Conservation (phyloP, 2,113 vertebrate genomes). For the Chauna torquata region DNA sequence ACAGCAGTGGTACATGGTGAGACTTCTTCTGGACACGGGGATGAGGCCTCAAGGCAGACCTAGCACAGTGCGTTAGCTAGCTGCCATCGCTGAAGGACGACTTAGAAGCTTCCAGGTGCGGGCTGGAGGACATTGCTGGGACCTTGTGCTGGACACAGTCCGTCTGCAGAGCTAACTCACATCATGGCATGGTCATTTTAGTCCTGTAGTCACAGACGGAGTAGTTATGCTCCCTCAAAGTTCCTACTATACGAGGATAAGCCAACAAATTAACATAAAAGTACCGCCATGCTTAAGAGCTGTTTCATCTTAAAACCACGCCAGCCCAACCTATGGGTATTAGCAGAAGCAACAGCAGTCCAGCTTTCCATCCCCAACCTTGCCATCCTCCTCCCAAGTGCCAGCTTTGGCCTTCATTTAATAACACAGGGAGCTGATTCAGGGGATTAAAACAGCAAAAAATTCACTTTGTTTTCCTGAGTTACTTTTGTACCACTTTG, state of each 20-base stretch:
- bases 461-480: background rate
- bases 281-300: background rate
- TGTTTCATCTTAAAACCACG: background rate
- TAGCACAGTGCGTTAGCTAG: background rate
- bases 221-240: background rate
- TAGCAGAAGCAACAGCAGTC: background rate
- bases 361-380: background rate
- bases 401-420: background rate
- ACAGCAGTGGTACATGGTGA: no score
- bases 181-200: background rate
- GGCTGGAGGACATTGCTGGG: background rate
- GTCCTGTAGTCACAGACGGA: fast-evolving
- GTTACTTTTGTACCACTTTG: background rate
- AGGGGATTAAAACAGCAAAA: background rate
- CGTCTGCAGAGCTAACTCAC: background rate
- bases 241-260: background rate
- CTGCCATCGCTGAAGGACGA: background rate
- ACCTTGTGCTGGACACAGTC: background rate
- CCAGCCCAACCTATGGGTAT: background rate
- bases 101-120: background rate
- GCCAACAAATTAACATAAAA: background rate
- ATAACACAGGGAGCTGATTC: no score
- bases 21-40: no score
- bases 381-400: background rate
- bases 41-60: background rate